Conservation (phyloP, 92 coral and sea anemone genomes). For the Phenganax stokvisi region DNA sequence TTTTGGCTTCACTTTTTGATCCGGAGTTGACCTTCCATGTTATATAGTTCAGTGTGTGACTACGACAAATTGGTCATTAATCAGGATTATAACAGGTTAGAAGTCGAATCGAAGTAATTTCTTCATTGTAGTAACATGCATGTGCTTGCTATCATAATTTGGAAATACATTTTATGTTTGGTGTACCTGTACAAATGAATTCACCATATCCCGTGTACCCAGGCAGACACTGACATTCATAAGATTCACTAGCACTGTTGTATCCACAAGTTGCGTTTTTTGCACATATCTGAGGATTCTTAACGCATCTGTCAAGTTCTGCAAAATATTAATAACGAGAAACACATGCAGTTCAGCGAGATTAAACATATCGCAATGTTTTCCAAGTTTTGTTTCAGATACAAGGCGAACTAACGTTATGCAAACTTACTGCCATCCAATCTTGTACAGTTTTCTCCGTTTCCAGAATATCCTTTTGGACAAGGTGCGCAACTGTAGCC, state of each 20-base stretch:
- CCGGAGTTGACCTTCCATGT: too few species aligned
- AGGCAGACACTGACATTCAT: not conserved
- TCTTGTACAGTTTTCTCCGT: constrained; percentile 8
- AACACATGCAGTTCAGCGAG: not conserved
- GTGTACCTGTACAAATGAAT: not conserved
- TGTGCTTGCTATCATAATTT: too few species aligned
- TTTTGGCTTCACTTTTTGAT: too few species aligned
- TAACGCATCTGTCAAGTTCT: not conserved
- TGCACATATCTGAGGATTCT: not conserved
- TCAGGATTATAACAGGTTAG: too few species aligned
- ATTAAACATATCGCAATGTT: not conserved
- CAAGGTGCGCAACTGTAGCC: constrained; percentile 17
- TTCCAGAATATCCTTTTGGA: constrained; percentile 23
- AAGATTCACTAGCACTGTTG: not conserved
- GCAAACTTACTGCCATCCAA: constrained; percentile 17
- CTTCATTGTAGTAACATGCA: too few species aligned
- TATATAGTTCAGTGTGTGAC: too few species aligned
- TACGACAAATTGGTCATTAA: too few species aligned
- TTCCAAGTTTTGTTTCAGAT: not conserved
- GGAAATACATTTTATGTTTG: too few species aligned
- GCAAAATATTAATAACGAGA: not conserved
- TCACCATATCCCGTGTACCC: constrained; percentile 2
- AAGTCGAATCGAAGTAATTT: too few species aligned
- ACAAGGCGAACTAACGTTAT: not conserved
- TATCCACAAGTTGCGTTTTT: not conserved